phyloP scores from a whole-genome alignment of 1,140 invertebrate species.

The Oscheius sp. region DNA sequence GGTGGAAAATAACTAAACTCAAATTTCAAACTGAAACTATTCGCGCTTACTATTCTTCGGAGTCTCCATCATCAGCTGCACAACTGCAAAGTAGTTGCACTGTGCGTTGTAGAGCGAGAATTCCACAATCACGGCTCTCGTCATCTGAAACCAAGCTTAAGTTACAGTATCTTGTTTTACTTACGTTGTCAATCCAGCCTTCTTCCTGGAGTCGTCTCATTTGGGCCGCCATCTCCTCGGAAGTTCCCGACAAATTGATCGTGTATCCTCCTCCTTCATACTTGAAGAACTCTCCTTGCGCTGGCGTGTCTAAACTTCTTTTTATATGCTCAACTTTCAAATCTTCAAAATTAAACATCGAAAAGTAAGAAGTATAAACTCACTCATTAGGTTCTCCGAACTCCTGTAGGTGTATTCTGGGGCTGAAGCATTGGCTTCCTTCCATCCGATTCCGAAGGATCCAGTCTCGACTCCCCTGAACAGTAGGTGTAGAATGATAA shows the following conservation, averaged over 20 bases:
- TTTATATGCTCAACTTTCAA: background rate
- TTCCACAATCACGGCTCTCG: slow-evolving; percentile 67
- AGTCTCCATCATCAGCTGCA: slow-evolving; percentile 45
- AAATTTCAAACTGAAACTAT: background rate
- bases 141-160: slow-evolving; percentile 60
- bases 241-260: slow-evolving; percentile 63
- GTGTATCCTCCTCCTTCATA: slow-evolving; percentile 69
- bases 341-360: no score
- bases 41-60: background rate
- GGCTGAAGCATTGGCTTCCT: slow-evolving; percentile 31
- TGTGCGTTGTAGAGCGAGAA: slow-evolving; percentile 68
- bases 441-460: slow-evolving; percentile 35
- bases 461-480: slow-evolving; percentile 43
- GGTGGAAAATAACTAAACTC: slow-evolving; percentile 64
- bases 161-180: background rate
- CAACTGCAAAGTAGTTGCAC: slow-evolving; percentile 38
- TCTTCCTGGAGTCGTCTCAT: slow-evolving; percentile 61
- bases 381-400: background rate
- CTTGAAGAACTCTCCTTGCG: slow-evolving; percentile 58
- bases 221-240: slow-evolving; percentile 55
- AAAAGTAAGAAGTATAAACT: no score
- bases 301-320: background rate
- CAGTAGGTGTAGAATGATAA: no score
- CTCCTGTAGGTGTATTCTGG: slow-evolving; percentile 58
- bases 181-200: slow-evolving; percentile 65